These are phyloP conservation scores for Poeciliopsis turrubarensis DNA, from an alignment of 2,113 vertebrate genomes.

Conservation along the genomic window DNA sequence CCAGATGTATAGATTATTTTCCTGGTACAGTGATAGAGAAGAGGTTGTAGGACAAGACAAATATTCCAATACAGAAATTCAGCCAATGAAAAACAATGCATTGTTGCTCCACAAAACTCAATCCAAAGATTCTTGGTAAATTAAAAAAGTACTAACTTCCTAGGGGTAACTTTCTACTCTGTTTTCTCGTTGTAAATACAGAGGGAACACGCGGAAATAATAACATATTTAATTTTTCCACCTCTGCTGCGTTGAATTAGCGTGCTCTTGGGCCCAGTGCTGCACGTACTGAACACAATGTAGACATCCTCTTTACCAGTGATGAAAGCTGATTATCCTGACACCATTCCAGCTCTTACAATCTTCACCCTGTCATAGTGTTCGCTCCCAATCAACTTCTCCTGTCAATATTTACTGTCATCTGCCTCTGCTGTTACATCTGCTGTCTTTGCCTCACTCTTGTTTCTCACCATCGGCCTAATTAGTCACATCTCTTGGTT, in stretches of 20 bases:
- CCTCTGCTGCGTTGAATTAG: background rate
- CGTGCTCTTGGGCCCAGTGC: background rate
- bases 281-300: background rate
- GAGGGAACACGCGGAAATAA: no score
- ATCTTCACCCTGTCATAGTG: constrained; percentile 35
- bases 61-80: background rate
- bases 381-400: constrained; percentile 67
- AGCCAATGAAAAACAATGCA: background rate
- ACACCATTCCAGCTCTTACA: constrained; percentile 21
- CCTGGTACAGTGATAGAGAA: background rate
- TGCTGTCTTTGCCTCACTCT: constrained; percentile 54
- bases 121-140: no score
- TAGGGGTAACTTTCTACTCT: background rate
- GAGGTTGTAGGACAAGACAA: background rate
- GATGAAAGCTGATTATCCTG: constrained; percentile 37
- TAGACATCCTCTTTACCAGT: constrained; percentile 15
- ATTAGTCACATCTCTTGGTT: constrained; percentile 83
- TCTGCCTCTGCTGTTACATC: constrained; percentile 49
- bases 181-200: background rate
- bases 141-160: background rate
- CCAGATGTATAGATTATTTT: no score
- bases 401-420: constrained; percentile 78
- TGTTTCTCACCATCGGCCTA: constrained; percentile 78
- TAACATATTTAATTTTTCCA: background rate
- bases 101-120: background rate